These are phyloP conservation scores for Stenopsyche tienmushanensis DNA, from an alignment of 1,140 invertebrate species.

Conservation along the genomic window DNA sequence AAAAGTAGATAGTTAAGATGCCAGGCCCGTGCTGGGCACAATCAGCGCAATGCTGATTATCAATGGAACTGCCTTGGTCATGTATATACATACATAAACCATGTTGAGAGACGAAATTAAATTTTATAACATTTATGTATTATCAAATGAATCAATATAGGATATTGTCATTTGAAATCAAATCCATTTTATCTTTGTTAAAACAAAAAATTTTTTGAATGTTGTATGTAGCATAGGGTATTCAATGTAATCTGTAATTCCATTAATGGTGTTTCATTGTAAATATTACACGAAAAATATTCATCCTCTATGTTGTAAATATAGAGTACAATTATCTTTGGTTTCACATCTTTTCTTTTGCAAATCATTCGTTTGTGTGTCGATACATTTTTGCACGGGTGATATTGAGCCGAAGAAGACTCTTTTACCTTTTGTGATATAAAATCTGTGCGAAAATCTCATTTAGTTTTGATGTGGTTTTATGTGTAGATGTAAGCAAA, in stretches of 20 bases:
- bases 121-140: slow-evolving; percentile 39
- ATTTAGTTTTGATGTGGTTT: too few species aligned
- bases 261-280: not conserved
- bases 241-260: slow-evolving; percentile 20
- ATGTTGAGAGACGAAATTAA: slow-evolving; percentile 28
- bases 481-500: too few species aligned
- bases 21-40: not conserved
- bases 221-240: slow-evolving; percentile 30
- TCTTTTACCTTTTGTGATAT: too few species aligned
- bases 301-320: too few species aligned
- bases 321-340: too few species aligned
- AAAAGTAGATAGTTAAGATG: not conserved
- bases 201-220: slow-evolving; percentile 31
- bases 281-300: too few species aligned
- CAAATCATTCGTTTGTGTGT: too few species aligned
- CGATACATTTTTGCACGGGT: too few species aligned
- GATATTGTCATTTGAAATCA: slow-evolving; percentile 37
- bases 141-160: slow-evolving; percentile 36
- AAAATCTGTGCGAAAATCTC: too few species aligned
- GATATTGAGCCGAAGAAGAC: too few species aligned
- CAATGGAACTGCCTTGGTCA: not conserved
- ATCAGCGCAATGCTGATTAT: not conserved
- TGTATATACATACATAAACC: slow-evolving; percentile 14
- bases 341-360: too few species aligned
- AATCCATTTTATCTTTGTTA: slow-evolving; percentile 41